Evolutionary conservation across 1,140 invertebrate species (phyloP).

Genomic region (Probaryconus sp.): DNA sequence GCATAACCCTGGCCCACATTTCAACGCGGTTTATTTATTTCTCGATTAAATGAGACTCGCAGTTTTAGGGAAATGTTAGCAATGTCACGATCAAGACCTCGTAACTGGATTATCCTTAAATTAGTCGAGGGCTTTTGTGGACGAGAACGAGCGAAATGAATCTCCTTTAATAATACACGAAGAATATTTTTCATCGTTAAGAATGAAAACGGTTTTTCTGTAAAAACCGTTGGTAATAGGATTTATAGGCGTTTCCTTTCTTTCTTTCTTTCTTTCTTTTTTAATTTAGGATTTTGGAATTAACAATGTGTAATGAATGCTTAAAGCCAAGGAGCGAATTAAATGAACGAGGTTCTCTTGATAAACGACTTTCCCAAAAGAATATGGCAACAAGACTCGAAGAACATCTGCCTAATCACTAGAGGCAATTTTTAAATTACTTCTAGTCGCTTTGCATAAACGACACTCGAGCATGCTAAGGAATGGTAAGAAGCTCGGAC

Average conservation of each 20-base stretch:
- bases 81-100: too few species aligned
- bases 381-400: constrained; percentile 13
- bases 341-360: constrained; percentile 10
- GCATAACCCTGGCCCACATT: constrained; percentile 63
- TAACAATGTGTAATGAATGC: constrained; percentile 4
- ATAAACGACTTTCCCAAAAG: constrained; percentile 28
- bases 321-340: too few species aligned
- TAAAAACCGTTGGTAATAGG: too few species aligned
- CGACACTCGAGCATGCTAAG: constrained; percentile 40
- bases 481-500: constrained; percentile 43
- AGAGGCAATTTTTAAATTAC: constrained; percentile 50
- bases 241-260: too few species aligned
- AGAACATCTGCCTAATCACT: constrained; percentile 23
- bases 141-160: too few species aligned
- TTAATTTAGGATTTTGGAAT: constrained; percentile 3
- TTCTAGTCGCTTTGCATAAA: constrained; percentile 61
- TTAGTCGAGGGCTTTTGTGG: too few species aligned
- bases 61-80: constrained; percentile 23
- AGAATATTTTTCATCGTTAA: too few species aligned
- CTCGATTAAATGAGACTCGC: constrained; percentile 10
- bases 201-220: too few species aligned
- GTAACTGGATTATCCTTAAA: too few species aligned
- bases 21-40: constrained; percentile 23
- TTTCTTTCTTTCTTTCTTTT: too few species aligned
- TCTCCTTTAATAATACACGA: too few species aligned